These are phyloP conservation scores for Eilema caniola DNA, from an alignment of 2,888 invertebrate genomes.

Conservation along the genomic window DNA sequence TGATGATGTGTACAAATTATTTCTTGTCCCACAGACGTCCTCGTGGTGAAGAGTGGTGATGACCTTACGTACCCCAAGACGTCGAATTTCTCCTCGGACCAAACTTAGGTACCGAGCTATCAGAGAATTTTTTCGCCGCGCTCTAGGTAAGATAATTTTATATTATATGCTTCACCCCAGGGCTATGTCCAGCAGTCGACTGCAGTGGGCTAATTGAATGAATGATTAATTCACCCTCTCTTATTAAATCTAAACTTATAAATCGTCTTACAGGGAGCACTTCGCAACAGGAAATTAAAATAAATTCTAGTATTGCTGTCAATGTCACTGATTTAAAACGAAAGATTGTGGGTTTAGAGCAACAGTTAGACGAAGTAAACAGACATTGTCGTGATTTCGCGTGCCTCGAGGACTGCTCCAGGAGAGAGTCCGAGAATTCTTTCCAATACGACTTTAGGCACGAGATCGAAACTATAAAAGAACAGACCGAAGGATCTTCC, in stretches of 20 bases:
- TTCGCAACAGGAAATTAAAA: slow-evolving; percentile 72
- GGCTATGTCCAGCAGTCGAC: no score
- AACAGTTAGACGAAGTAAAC: slow-evolving; percentile 68
- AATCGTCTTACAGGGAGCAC: slow-evolving; percentile 66
- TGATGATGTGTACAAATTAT: background rate
- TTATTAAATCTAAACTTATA: background rate
- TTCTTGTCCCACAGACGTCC: slow-evolving; percentile 39
- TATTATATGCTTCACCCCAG: no score
- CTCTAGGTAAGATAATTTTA: slow-evolving; percentile 65
- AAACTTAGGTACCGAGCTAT: slow-evolving; percentile 73
- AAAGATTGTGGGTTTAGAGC: slow-evolving; percentile 70
- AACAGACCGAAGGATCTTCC: slow-evolving; percentile 44
- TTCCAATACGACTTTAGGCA: slow-evolving; percentile 37
- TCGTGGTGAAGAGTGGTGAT: slow-evolving; percentile 61
- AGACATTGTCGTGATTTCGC: slow-evolving; percentile 65
- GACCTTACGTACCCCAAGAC: slow-evolving; percentile 76
- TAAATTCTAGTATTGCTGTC: slow-evolving; percentile 72
- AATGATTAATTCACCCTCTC: background rate
- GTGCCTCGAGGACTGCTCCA: slow-evolving; percentile 54
- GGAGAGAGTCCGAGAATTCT: slow-evolving; percentile 46
- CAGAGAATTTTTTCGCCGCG: slow-evolving; percentile 72
- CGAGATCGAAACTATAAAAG: slow-evolving; percentile 36
- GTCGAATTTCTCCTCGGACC: slow-evolving; percentile 79
- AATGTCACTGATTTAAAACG: slow-evolving; percentile 75
- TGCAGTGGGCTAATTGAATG: no score